Conservation (phyloP, 2,113 vertebrate species). For the Ciconia stormi region DNA sequence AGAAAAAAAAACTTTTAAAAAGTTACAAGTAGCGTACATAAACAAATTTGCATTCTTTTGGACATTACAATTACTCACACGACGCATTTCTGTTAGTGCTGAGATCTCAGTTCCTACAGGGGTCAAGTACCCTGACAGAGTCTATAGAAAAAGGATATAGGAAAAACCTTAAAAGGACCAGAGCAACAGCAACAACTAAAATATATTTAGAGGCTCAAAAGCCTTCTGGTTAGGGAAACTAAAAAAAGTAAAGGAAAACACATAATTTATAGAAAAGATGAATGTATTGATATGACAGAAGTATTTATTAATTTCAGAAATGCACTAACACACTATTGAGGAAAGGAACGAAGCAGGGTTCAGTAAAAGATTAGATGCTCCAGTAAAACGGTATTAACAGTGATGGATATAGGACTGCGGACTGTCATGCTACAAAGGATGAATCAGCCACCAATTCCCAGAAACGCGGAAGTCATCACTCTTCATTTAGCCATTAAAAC, state of each 20-base stretch:
- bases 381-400: neutral
- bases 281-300: neutral
- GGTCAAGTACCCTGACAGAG: constrained; percentile 87
- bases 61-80: constrained; percentile 76
- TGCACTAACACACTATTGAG: neutral
- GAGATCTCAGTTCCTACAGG: constrained; percentile 87
- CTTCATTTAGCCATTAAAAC: neutral
- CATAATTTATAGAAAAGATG: neutral
- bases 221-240: neutral
- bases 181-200: neutral
- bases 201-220: neutral
- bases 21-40: neutral
- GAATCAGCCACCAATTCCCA: neutral
- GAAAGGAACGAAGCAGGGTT: neutral
- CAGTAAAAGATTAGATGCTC: neutral
- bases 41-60: neutral
- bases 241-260: neutral
- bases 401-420: neutral
- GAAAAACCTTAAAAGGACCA: constrained; percentile 15
- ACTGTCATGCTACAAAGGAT: neutral
- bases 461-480: neutral
- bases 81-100: constrained; percentile 86
- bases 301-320: neutral
- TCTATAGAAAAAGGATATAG: constrained; percentile 73
- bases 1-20: neutral